Percentiles rank a stretch among this genome's conserved stretches.
These are phyloP conservation scores for Lycia hirtaria DNA, from an alignment of 2,888 invertebrate species.

Conservation along the genomic window DNA sequence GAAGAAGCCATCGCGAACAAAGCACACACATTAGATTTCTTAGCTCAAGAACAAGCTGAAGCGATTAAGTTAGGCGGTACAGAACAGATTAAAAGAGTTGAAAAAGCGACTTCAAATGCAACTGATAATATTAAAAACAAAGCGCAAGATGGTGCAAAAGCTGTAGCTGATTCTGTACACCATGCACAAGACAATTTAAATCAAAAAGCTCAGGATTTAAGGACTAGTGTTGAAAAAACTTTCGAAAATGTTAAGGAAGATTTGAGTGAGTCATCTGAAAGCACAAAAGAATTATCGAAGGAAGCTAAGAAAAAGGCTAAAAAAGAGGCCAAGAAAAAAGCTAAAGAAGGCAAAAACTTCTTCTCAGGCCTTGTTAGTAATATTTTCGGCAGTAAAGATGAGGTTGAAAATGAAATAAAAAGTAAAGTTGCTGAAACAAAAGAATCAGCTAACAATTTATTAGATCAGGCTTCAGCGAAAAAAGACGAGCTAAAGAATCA, in stretches of 20 bases:
- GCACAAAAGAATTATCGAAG: constrained; percentile 62
- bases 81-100: constrained; percentile 57
- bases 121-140: constrained; percentile 60
- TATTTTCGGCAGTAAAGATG: constrained; percentile 79
- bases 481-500: constrained; percentile 65
- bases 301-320: constrained; percentile 56
- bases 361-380: constrained; percentile 76
- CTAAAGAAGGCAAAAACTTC: constrained; percentile 77
- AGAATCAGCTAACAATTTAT: constrained; percentile 64
- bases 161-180: constrained; percentile 57
- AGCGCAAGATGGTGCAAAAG: constrained; percentile 65
- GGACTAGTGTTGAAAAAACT: constrained; percentile 57
- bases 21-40: constrained; percentile 70
- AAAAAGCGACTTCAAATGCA: constrained; percentile 59
- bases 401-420: constrained; percentile 74
- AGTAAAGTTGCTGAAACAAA: constrained; percentile 69
- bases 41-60: constrained; percentile 71
- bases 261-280: constrained; percentile 63
- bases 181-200: constrained; percentile 57
- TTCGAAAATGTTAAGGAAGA: constrained; percentile 61
- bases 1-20: constrained; percentile 67
- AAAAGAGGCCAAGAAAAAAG: constrained; percentile 73
- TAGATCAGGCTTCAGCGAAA: constrained; percentile 64
- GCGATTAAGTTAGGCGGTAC: constrained; percentile 61
- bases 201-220: constrained; percentile 61